phyloP scores from a whole-genome alignment of 2,888 invertebrate genomes.

The Ophion ventricosus region DNA sequence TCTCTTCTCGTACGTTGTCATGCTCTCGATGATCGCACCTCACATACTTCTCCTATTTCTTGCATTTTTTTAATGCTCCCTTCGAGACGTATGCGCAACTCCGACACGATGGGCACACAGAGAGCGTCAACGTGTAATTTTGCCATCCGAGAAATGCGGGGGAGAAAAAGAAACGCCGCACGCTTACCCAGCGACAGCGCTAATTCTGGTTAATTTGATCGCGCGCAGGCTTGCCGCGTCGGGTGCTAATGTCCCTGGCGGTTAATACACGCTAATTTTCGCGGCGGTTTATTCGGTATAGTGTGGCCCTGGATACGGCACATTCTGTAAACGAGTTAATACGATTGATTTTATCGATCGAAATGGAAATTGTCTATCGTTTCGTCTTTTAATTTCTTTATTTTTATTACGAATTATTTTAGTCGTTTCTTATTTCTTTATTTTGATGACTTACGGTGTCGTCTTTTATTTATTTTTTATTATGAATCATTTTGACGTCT shows the following conservation, averaged over 20 bases:
- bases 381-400: not conserved
- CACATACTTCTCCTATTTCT: not conserved
- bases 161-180: not conserved
- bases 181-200: constrained; percentile 34
- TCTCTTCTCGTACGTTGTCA: constrained; percentile 23
- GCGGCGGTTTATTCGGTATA: not conserved
- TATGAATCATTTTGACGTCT: not conserved
- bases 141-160: not conserved
- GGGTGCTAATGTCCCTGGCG: constrained; percentile 14
- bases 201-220: constrained; percentile 34
- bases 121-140: constrained; percentile 5
- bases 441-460: not conserved
- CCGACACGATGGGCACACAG: too few species aligned
- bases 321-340: not conserved
- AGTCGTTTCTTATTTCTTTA: too few species aligned
- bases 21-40: not conserved
- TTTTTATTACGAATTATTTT: too few species aligned
- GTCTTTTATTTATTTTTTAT: not conserved
- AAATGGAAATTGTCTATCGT: not conserved
- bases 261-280: not conserved
- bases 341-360: not conserved
- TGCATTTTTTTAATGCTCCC: not conserved
- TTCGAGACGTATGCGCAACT: not conserved
- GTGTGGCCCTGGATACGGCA: too few species aligned
- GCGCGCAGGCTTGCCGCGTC: constrained; percentile 8